Base-by-base conservation (phyloP, 2,888 invertebrate species). In the Stenichneumon culpator region DNA sequence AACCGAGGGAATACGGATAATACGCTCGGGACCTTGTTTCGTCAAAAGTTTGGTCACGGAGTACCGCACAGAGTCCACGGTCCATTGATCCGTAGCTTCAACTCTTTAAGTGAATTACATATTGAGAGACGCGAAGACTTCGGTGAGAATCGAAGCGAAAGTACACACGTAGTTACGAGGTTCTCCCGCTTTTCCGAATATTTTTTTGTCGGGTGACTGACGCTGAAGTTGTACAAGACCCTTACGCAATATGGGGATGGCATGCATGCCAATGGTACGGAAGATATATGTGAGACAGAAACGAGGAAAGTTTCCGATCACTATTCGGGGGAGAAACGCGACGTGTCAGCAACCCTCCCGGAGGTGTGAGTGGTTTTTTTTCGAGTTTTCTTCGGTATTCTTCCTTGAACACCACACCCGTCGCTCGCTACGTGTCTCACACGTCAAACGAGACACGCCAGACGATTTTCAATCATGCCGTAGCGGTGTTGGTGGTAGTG, bases 101-200 rank as follows among this genome's bases (percentile, higher is more conserved):
- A 54, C 39, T n/a, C 16, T 7, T 63, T 82, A 79, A 84, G 57
- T 79, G 79, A 82, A 84, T 84, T 84, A 69, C 60, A 69, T 79
- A 82, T 69, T 69, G 70, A 52, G 60, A 73, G 80, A 68, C 68
- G 60, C 19, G 36, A 36, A n/a, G 25, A 14, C 54, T 25, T 60
- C 60, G 47, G 36, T 52, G 54, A 44, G 25, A 19, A 47, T 68
- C 68, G 25, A 68, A 14, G 68, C 22, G 39, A 44, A 25, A 14
- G 19, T 22, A 39, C 25, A 44, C 39, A 19, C 69, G 44, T n/a
- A 50, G 25, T 16, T 28, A 28, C 6, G n/a, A 44, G 36, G 1
- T 47, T 22, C 44, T 68, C 22, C 44, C 44, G 19, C 9, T 44
- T 44, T 44, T 36, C 28, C 63, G 9, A 63, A 68, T 22, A 47